Evolutionary conservation across 2,113 vertebrate genomes (phyloP).

Genomic region (Dipodomys spectabilis): DNA sequence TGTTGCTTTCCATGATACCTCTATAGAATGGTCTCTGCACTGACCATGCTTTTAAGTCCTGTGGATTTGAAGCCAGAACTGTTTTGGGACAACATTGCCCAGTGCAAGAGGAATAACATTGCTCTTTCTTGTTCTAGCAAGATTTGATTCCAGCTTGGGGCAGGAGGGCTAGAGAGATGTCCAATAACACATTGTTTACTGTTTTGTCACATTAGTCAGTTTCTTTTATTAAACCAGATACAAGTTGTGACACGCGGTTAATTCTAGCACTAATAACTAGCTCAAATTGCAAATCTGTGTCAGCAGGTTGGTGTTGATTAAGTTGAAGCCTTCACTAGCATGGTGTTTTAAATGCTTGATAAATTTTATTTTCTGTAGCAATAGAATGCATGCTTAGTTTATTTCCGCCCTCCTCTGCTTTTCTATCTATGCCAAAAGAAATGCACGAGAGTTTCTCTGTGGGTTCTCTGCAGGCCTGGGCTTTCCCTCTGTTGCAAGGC

Average conservation of each 20-base stretch:
- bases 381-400: constrained; percentile 79
- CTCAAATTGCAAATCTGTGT: constrained; percentile 87
- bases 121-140: constrained; percentile 55
- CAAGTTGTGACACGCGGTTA: constrained; percentile 90
- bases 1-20: not conserved
- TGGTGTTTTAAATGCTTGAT: constrained; percentile 89
- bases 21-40: not conserved
- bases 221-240: constrained; percentile 88
- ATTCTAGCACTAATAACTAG: constrained; percentile 89
- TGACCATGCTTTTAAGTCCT: accelerated
- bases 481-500: constrained; percentile 85
- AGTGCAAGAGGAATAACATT: not conserved
- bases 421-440: constrained; percentile 76
- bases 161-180: not conserved
- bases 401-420: not conserved
- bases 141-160: constrained; percentile 29
- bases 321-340: constrained; percentile 82
- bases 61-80: not conserved
- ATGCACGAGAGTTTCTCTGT: constrained; percentile 78
- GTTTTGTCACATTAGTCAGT: constrained; percentile 73
- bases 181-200: constrained; percentile 73
- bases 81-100: not conserved
- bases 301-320: constrained; percentile 90
- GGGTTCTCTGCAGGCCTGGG: constrained; percentile 79
- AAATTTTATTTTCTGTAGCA: constrained; percentile 84